Conservation (phyloP, 1,140 invertebrate species). For the Lithobius niger region DNA sequence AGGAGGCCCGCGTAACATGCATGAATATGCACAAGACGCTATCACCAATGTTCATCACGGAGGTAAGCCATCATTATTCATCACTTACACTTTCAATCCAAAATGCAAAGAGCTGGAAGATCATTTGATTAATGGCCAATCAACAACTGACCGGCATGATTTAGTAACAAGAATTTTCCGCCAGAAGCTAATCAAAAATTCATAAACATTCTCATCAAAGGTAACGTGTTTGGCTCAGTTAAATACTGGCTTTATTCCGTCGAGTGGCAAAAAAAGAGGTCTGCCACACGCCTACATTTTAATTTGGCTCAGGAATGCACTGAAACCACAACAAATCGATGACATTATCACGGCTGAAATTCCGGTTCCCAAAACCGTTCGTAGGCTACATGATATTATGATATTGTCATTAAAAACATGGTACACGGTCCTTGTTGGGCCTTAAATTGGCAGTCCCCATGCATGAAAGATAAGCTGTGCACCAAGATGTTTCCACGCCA, state of each 20-base stretch:
- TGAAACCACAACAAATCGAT: constrained; percentile 12
- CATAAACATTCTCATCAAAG: no score
- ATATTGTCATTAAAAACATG: background rate
- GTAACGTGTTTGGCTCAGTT: no score
- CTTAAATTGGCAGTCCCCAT: constrained; percentile 33
- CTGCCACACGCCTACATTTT: constrained; percentile 12
- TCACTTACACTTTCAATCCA: no score
- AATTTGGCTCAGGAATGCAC: constrained; percentile 10
- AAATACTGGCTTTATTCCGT: constrained; percentile 8
- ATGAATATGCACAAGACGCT: no score
- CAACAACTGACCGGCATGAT: no score
- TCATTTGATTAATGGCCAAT: no score
- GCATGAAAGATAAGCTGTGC: constrained; percentile 36
- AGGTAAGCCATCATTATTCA: no score
- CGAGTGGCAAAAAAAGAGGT: constrained; percentile 12
- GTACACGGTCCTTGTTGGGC: constrained; percentile 38
- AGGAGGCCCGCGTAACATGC: no score
- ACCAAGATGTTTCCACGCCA: constrained; percentile 30
- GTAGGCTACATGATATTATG: background rate
- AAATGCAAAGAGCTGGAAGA: no score
- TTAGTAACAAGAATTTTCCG: no score
- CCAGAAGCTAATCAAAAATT: no score
- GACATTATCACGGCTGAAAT: constrained; percentile 14
- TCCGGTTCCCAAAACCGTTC: constrained; percentile 1
- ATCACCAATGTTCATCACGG: no score